Conservation (phyloP, 2,888 invertebrate species). For the Philopedon plagiatum region DNA sequence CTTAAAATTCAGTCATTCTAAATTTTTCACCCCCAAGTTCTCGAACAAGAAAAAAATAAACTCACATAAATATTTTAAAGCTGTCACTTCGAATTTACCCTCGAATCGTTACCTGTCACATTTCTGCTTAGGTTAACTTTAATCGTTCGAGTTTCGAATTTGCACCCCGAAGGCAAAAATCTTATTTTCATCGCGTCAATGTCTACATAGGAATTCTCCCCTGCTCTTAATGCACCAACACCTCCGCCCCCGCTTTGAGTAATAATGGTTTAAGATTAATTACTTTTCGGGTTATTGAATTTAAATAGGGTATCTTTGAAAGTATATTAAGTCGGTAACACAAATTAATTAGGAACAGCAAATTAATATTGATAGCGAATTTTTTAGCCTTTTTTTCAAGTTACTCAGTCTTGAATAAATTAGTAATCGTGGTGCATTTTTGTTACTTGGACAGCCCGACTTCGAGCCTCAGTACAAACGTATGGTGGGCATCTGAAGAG, state of each 20-base stretch:
- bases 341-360: not conserved
- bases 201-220: slow-evolving; percentile 33
- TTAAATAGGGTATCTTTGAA: slow-evolving; percentile 6
- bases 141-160: slow-evolving; percentile 38
- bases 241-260: not conserved
- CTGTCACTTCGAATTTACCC: slow-evolving; percentile 42
- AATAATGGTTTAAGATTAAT: slow-evolving; percentile 21
- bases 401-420: no score
- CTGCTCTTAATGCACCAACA: slow-evolving; percentile 7
- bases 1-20: slow-evolving; percentile 6
- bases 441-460: no score
- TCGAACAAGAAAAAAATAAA: slow-evolving; percentile 33
- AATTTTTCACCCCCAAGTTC: not conserved
- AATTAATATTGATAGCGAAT: not conserved
- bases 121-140: slow-evolving; percentile 49
- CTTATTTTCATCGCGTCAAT: slow-evolving; percentile 47
- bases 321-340: not conserved
- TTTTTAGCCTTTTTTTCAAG: no score
- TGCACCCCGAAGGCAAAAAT: slow-evolving; percentile 34
- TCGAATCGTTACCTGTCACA: slow-evolving; percentile 39
- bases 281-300: slow-evolving; percentile 18
- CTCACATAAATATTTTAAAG: slow-evolving; percentile 44
- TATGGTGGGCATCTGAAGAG: no score
- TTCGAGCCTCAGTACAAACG: no score
- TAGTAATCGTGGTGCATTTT: no score